Conservation (phyloP, 1,140 invertebrate genomes). For the Aphelenchoides besseyi region DNA sequence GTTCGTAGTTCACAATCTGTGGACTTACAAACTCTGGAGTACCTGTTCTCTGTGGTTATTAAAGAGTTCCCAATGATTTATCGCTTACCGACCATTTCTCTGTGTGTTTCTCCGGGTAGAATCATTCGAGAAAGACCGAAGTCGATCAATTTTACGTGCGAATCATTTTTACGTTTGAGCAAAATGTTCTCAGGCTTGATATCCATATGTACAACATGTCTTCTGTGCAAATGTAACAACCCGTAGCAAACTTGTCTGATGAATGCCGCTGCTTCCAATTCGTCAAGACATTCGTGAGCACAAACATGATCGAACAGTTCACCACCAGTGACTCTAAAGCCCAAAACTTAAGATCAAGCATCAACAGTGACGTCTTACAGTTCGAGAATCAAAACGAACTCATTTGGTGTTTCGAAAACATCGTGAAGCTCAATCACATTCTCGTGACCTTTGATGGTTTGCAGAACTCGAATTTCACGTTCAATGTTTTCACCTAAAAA, state of each 20-base stretch:
- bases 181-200: constrained; percentile 69
- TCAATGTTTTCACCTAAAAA: constrained; percentile 68
- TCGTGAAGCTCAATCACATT: constrained; percentile 68
- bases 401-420: constrained; percentile 66
- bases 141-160: constrained; percentile 70
- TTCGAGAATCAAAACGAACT: constrained; percentile 68
- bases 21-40: constrained; percentile 54
- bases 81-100: constrained; percentile 68
- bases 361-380: too few species aligned
- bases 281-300: constrained; percentile 66
- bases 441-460: constrained; percentile 65
- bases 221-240: constrained; percentile 66
- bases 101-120: constrained; percentile 63
- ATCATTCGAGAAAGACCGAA: constrained; percentile 71
- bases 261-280: constrained; percentile 67
- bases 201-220: constrained; percentile 67
- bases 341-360: constrained; percentile 35
- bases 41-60: too few species aligned
- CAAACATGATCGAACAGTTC: constrained; percentile 70
- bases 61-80: constrained; percentile 70
- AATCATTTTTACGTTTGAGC: constrained; percentile 64
- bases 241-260: constrained; percentile 67
- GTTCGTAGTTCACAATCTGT: constrained; percentile 67
- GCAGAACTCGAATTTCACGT: constrained; percentile 67
- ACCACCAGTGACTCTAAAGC: constrained; percentile 67